phyloP scores from a whole-genome alignment of 2,113 vertebrate genomes.

The Delphinus delphis region DNA sequence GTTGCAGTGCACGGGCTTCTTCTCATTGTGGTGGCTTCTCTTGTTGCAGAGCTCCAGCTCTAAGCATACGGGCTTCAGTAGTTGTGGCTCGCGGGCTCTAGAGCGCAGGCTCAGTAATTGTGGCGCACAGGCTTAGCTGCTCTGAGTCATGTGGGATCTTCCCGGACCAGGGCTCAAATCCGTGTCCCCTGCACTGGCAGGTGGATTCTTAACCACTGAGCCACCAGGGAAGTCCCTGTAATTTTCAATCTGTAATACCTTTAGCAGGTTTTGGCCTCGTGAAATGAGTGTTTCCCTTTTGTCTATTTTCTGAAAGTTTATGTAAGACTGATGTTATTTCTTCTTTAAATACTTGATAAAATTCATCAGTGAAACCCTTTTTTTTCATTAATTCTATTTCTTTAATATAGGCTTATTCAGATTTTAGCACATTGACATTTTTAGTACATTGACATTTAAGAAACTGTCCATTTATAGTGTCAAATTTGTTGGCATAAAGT shows the following conservation, averaged over 20 bases:
- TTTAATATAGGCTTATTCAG: neutral
- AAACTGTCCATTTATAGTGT: neutral
- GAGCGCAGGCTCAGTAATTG: too few relatives aligned
- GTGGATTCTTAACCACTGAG: too few relatives aligned
- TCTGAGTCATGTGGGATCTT: too few relatives aligned
- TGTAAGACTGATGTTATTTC: neutral
- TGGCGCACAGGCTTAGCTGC: too few relatives aligned
- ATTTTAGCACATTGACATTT: neutral
- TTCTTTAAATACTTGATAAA: slow-evolving; percentile 5
- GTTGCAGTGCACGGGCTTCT: too few relatives aligned
- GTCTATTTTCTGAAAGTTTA: neutral
- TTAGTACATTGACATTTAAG: neutral
- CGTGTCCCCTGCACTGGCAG: too few relatives aligned
- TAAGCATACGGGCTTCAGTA: too few relatives aligned
- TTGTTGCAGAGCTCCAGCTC: too few relatives aligned
- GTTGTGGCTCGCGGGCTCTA: too few relatives aligned
- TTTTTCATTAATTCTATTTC: neutral
- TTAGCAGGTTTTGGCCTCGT: neutral
- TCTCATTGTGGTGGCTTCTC: too few relatives aligned
- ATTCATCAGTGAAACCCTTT: neutral
- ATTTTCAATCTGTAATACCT: neutral
- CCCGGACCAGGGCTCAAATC: too few relatives aligned
- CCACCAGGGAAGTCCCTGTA: too few relatives aligned
- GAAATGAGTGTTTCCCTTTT: neutral
- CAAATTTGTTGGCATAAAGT: neutral